Base-by-base conservation (phyloP, 2,888 invertebrate species). In the Laspeyria flexula region DNA sequence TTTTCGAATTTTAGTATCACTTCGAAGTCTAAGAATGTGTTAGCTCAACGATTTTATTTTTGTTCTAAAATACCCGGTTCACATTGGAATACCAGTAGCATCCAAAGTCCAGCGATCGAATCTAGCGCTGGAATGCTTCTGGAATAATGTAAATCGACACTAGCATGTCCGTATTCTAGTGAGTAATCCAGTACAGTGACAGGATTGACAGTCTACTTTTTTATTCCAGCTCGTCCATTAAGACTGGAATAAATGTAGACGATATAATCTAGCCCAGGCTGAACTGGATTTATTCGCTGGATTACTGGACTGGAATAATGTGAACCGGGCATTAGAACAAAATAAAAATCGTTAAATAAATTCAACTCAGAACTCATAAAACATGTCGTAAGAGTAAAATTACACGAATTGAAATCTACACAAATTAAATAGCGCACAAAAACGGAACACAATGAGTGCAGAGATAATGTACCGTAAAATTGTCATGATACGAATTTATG, bases 401-500 rank as follows among this genome's bases (percentile, higher is more conserved):
- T 13, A 13, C 31, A 2, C 13, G 13, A 43, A 43, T 43, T 35
- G 29, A 37, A 43, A 41, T 16, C 10, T 35, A 23, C 40, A 30
- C 27, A 55, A 51, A 55, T 62, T 49, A 53, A 62, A 57, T 16
- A 50, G 39, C 18, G 37, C 35, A 54, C 21, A 55, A 63, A 66
- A 60, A 57, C 55, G 41, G 16, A 51, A 51, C 55, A 67, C 61
- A 64, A 54, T 54, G 41, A 44, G 47, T 49, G 50, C 52, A 59
- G 69, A 76, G 75, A 78, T 75, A 78, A 81, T 71, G 73, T 68
- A 61, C 59, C 70, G 73, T 74, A 71, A 72, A 71, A 71, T 70
- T 76, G 75, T 76, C 75, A 67, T 72, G 71, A 72, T 76, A 77
- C 70, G 72, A 79, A 80, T 76, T 76, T 79, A 83, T 83, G 79